These are phyloP conservation scores for Luperina nickerlii DNA, from an alignment of 2,888 invertebrate genomes.

Conservation along the genomic window DNA sequence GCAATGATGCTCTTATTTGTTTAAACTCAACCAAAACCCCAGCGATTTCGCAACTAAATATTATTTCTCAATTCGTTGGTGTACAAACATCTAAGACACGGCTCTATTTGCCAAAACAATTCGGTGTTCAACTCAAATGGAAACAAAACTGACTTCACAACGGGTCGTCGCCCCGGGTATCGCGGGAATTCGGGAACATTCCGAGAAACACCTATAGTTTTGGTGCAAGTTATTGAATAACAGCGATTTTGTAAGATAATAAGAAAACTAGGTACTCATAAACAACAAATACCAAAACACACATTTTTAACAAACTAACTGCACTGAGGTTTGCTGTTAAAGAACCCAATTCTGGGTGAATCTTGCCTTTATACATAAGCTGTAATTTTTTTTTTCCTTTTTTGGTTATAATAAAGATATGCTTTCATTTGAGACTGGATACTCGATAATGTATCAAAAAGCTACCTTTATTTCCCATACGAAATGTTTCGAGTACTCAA, in stretches of 20 bases:
- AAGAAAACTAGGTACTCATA: too few species aligned
- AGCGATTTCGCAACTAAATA: background rate
- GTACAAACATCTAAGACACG: constrained; percentile 38
- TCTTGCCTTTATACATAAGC: too few species aligned
- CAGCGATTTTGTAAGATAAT: background rate
- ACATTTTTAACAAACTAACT: too few species aligned
- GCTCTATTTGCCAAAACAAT: constrained; percentile 58
- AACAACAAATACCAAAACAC: too few species aligned
- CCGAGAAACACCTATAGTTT: constrained; percentile 43
- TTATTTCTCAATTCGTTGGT: constrained; percentile 15
- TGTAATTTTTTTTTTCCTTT: too few species aligned
- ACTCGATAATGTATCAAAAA: background rate
- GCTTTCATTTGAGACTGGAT: background rate
- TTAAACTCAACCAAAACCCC: background rate
- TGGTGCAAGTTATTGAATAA: constrained; percentile 25
- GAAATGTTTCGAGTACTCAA: background rate
- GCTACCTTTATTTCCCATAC: background rate
- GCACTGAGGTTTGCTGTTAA: too few species aligned
- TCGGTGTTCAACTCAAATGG: constrained; percentile 54
- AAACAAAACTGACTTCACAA: constrained; percentile 55
- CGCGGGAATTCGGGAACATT: constrained; percentile 24
- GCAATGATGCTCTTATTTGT: background rate
- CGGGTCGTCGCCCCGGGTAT: constrained; percentile 45
- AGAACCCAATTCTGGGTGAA: too few species aligned
- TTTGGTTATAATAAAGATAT: too few species aligned